These are phyloP conservation scores for Anoplopoma fimbria DNA, from an alignment of 2,113 vertebrate species.

Conservation along the genomic window DNA sequence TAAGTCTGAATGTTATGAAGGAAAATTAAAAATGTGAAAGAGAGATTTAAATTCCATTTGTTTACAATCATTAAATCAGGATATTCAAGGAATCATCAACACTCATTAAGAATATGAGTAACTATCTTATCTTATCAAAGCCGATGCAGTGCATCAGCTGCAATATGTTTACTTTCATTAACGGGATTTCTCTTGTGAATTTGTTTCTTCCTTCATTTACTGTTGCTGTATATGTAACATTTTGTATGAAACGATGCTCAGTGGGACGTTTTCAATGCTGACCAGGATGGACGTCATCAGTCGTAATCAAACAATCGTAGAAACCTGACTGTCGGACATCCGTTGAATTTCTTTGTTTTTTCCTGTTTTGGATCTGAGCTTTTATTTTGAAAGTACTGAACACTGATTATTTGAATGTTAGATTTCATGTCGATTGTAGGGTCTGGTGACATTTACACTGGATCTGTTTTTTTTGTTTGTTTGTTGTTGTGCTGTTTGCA, in stretches of 20 bases:
- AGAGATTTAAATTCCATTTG: neutral
- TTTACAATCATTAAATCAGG: slow-evolving; percentile 47
- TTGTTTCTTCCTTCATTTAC: neutral
- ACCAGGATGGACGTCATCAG: neutral
- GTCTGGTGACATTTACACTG: neutral
- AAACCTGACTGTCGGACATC: neutral
- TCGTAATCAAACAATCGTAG: neutral
- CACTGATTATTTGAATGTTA: slow-evolving; percentile 53
- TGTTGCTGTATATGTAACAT: slow-evolving; percentile 20
- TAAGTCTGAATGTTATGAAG: slow-evolving; percentile 2
- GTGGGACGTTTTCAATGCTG: neutral
- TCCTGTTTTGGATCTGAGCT: slow-evolving; percentile 13
- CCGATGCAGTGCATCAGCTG: slow-evolving; percentile 6
- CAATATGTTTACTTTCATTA: slow-evolving; percentile 24
- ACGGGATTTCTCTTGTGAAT: neutral
- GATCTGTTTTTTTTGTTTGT: neutral
- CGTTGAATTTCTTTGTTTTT: neutral
- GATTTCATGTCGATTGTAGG: neutral
- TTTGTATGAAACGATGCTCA: slow-evolving; percentile 29
- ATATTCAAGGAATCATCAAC: neutral
- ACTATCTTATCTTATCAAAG: neutral
- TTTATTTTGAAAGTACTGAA: slow-evolving; percentile 32
- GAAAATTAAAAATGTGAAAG: slow-evolving; percentile 1
- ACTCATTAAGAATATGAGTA: neutral
- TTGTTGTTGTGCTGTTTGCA: slow-evolving; percentile 13